Conservation (phyloP, 2,797 vertebrate genomes). For the Choloepus didactylus region DNA sequence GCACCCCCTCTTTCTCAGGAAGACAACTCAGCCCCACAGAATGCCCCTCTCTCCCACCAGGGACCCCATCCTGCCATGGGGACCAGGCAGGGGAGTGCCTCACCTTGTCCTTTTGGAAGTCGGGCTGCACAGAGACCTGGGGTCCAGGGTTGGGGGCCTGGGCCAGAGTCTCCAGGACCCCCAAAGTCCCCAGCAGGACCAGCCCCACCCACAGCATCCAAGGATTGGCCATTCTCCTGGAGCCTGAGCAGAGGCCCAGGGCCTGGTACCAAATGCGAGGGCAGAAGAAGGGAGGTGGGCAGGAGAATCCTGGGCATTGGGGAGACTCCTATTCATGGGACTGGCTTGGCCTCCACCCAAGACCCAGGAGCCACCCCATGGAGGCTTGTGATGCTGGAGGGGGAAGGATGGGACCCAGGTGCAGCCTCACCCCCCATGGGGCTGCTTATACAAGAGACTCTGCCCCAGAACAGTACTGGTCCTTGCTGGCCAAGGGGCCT, state of each 20-base stretch:
- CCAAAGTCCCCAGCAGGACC: conserved; percentile 83
- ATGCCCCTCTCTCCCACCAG: neutral
- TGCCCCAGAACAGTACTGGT: neutral
- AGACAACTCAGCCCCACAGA: neutral
- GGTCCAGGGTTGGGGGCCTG: no score
- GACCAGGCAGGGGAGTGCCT: conserved; percentile 57
- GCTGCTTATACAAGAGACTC: neutral
- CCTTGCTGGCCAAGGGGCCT: neutral
- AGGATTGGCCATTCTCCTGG: neutral
- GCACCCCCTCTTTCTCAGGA: neutral
- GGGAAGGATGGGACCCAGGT: neutral
- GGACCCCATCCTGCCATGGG: neutral
- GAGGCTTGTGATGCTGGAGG: conserved; percentile 63
- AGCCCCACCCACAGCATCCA: conserved; percentile 84
- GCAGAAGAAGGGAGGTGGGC: neutral
- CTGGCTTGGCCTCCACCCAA: conserved; percentile 30
- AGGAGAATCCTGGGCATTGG: neutral
- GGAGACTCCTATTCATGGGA: conserved; percentile 87
- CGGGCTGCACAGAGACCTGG: conserved; percentile 81
- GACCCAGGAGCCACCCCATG: conserved; percentile 51
- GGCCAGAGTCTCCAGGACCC: conserved; percentile 56
- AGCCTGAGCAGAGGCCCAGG: neutral
- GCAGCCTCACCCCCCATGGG: neutral
- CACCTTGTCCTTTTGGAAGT: conserved; percentile 91
- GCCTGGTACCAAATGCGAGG: neutral